Evolutionary conservation across 2,888 invertebrate species (phyloP).

Genomic region (Pterostichus niger): DNA sequence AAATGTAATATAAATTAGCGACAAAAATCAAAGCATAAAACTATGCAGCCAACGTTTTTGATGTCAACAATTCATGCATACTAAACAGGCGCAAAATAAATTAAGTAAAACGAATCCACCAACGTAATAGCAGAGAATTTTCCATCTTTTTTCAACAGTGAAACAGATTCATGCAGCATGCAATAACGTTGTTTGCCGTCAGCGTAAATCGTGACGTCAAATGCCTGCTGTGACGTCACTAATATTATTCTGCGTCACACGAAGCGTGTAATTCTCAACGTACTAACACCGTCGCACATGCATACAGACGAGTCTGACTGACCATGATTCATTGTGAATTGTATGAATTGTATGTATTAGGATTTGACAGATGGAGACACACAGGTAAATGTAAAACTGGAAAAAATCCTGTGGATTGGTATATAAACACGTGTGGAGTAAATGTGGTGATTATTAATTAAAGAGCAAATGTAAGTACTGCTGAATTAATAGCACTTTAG

Average conservation of each 20-base stretch:
- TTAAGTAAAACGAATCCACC: not conserved
- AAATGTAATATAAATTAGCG: not conserved
- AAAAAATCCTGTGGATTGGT: not conserved
- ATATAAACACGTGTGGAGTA: not conserved
- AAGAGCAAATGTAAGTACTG: not conserved
- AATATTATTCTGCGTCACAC: constrained; percentile 31
- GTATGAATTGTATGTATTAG: not conserved
- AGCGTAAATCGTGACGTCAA: constrained; percentile 44
- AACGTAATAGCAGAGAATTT: not conserved
- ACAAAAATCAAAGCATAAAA: not conserved
- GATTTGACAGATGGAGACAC: constrained; percentile 13
- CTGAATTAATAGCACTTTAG: constrained; percentile 1
- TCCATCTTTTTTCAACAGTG: not conserved
- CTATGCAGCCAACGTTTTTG: not conserved
- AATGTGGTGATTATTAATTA: constrained; percentile 24
- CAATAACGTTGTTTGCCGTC: constrained; percentile 31
- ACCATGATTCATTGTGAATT: not conserved
- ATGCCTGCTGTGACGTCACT: constrained; percentile 44
- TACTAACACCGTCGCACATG: not conserved
- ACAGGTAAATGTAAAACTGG: not conserved
- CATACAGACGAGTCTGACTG: not conserved
- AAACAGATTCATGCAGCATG: constrained; percentile 11
- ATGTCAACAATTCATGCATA: constrained; percentile 12
- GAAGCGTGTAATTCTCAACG: not conserved
- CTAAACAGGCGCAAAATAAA: constrained; percentile 12